phyloP scores from a whole-genome alignment of 2,797 vertebrate species.

The Limnodromus scolopaceus region DNA sequence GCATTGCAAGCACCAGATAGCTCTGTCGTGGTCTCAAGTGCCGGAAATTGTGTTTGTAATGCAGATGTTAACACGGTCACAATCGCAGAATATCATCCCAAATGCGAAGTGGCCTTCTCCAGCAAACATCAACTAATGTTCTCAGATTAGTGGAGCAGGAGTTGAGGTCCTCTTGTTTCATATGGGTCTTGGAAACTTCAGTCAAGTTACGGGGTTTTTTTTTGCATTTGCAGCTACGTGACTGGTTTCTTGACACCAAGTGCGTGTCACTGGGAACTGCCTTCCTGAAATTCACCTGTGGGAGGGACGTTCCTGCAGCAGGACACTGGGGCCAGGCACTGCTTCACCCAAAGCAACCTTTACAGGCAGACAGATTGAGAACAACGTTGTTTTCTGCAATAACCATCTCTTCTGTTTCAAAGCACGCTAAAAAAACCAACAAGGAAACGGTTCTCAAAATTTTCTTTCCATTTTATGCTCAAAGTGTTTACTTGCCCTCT shows the following conservation, averaged over 20 bases:
- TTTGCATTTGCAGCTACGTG: background rate
- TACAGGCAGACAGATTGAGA: background rate
- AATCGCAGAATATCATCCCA: background rate
- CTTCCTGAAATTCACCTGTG: background rate
- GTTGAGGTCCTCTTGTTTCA: background rate
- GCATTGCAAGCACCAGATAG: background rate
- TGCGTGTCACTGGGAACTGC: background rate
- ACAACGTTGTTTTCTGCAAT: background rate
- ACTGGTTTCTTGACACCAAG: background rate
- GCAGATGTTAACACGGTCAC: background rate
- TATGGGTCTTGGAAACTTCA: background rate
- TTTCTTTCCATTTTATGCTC: slow-evolving; percentile 54
- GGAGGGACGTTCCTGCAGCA: background rate
- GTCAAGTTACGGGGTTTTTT: background rate
- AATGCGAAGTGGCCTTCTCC: background rate
- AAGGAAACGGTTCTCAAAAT: slow-evolving; percentile 5
- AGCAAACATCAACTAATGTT: background rate
- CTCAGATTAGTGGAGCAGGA: background rate
- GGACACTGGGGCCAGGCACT: background rate
- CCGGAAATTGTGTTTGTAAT: background rate
- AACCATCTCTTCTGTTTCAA: background rate
- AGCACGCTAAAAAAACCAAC: background rate
- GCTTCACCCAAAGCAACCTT: background rate
- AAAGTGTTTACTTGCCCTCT: slow-evolving; percentile 55
- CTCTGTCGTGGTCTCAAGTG: background rate